phyloP scores from a whole-genome alignment of 2,113 vertebrate species.

The Brachyhypopomus gauderio region DNA sequence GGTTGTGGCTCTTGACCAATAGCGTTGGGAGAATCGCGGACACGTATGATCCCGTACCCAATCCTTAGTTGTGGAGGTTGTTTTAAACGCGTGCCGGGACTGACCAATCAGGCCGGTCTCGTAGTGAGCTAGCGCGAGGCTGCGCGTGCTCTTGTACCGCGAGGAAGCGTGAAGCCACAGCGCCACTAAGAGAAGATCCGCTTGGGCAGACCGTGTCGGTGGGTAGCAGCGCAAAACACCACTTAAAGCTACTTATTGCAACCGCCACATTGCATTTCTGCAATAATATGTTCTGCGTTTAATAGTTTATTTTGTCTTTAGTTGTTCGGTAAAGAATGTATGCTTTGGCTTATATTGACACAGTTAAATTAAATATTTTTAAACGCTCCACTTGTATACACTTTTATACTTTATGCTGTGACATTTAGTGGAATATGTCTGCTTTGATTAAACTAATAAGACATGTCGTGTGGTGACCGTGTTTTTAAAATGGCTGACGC shows the following conservation, averaged over 20 bases:
- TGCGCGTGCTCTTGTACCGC: slow-evolving; percentile 45
- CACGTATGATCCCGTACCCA: background rate
- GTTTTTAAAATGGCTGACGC: slow-evolving; percentile 50
- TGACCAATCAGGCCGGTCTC: slow-evolving; percentile 58
- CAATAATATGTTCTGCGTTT: background rate
- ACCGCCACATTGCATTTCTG: background rate
- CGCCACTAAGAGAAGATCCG: slow-evolving; percentile 28
- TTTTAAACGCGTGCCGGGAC: slow-evolving; percentile 42
- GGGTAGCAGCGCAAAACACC: slow-evolving; percentile 13
- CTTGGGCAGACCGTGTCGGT: slow-evolving; percentile 29
- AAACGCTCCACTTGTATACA: background rate
- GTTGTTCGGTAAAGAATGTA: background rate
- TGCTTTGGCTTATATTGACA: background rate
- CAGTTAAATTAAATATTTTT: background rate
- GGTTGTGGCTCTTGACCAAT: slow-evolving; percentile 30
- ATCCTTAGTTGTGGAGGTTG: slow-evolving; percentile 41
- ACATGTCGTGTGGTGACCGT: slow-evolving; percentile 15
- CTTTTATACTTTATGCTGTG: background rate
- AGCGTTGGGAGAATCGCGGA: background rate
- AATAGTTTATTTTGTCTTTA: background rate
- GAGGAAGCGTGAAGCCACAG: slow-evolving; percentile 44
- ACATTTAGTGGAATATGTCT: background rate
- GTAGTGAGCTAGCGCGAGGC: slow-evolving; percentile 63
- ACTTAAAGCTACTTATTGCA: background rate
- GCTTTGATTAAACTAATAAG: background rate